Conservation (phyloP, 2,888 invertebrate species). For the Rhamnusium bicolor region DNA sequence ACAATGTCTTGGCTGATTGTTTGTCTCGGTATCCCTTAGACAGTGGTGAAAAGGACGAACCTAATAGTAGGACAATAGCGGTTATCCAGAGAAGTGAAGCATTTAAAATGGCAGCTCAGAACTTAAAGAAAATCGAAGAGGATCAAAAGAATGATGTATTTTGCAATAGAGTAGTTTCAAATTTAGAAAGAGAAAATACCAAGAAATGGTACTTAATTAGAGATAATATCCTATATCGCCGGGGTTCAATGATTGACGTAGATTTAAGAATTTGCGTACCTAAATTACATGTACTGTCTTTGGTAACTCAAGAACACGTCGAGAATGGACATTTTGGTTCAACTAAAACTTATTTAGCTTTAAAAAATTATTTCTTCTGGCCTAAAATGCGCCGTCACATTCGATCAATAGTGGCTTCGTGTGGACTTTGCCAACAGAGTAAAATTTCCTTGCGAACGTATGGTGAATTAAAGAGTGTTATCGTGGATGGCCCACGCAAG, state of each 20-base stretch:
- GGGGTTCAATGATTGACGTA: neutral
- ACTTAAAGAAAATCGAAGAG: neutral
- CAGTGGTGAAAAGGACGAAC: neutral
- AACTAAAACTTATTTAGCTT: neutral
- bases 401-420: neutral
- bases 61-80: neutral
- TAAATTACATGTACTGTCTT: neutral
- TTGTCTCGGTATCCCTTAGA: constrained; percentile 11
- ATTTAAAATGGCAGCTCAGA: neutral
- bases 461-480: too few species aligned
- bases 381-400: constrained; percentile 10
- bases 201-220: neutral
- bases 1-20: constrained; percentile 25
- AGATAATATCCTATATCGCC: neutral
- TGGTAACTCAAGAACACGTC: constrained; percentile 1
- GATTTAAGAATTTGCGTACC: neutral
- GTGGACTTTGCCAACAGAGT: constrained; percentile 15
- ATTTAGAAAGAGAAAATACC: neutral
- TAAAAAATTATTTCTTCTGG: neutral
- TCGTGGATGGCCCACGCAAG: too few species aligned
- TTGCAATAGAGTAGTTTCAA: neutral
- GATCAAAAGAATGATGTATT: neutral
- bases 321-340: constrained; percentile 17
- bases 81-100: neutral
- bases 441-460: too few species aligned